These are phyloP conservation scores for Magallana nippona DNA, from an alignment of 2,888 invertebrate species.

Conservation along the genomic window DNA sequence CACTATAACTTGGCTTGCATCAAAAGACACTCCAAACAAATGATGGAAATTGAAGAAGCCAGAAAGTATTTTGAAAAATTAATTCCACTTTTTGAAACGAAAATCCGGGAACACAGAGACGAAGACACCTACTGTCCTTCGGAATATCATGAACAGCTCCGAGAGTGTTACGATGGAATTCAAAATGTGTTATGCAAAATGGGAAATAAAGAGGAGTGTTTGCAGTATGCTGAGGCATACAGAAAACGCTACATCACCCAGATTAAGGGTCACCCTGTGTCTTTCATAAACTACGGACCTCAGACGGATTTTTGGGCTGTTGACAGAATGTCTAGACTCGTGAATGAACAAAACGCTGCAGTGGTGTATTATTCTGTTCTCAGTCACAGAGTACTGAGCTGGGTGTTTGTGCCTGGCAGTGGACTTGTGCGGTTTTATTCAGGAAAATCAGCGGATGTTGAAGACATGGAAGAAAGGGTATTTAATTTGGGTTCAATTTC, in stretches of 20 bases:
- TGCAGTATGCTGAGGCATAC: slow-evolving; percentile 74
- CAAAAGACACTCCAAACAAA: slow-evolving; percentile 71
- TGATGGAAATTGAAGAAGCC: slow-evolving; percentile 72
- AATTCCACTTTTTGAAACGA: slow-evolving; percentile 66
- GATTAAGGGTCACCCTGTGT: slow-evolving; percentile 63
- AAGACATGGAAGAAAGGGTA: slow-evolving; percentile 63
- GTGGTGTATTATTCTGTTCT: slow-evolving; percentile 75
- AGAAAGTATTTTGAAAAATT: slow-evolving; percentile 68
- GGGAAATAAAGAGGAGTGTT: slow-evolving; percentile 71
- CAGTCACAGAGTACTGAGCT: slow-evolving; percentile 68
- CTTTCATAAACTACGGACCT: slow-evolving; percentile 56
- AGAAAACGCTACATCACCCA: slow-evolving; percentile 65
- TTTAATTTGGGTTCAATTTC: background rate
- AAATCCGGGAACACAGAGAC: slow-evolving; percentile 69
- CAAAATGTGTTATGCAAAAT: slow-evolving; percentile 71
- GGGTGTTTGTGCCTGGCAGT: slow-evolving; percentile 75
- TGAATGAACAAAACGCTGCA: slow-evolving; percentile 72
- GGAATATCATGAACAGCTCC: slow-evolving; percentile 69
- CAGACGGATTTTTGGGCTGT: slow-evolving; percentile 66
- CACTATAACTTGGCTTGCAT: slow-evolving; percentile 75
- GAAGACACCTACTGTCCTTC: slow-evolving; percentile 72
- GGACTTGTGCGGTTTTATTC: slow-evolving; percentile 71
- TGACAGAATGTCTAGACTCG: slow-evolving; percentile 69
- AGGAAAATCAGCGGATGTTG: slow-evolving; percentile 57
- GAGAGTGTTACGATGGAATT: slow-evolving; percentile 74